These are phyloP conservation scores for Pelecanus crispus DNA, from an alignment of 2,113 vertebrate species.

Conservation along the genomic window DNA sequence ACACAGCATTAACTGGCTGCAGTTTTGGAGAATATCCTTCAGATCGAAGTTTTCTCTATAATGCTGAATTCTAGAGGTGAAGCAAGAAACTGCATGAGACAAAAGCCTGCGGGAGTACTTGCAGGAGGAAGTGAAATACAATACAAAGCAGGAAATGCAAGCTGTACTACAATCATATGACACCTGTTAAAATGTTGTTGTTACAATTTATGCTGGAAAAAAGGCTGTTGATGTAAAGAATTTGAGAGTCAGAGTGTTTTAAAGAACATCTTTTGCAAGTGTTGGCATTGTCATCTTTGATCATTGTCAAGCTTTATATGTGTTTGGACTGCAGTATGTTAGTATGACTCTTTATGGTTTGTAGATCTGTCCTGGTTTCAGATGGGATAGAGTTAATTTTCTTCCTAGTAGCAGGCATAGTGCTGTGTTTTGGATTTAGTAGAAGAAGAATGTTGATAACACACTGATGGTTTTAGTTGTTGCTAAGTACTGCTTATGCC, in stretches of 20 bases:
- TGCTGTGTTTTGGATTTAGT: no score
- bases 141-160: neutral
- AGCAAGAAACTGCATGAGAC: neutral
- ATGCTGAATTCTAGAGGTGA: neutral
- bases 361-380: no score
- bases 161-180: accelerated
- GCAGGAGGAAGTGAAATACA: neutral
- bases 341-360: neutral
- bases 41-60: neutral
- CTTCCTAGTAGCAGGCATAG: no score
- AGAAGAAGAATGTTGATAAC: no score
- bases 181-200: neutral
- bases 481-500: no score
- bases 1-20: neutral
- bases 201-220: neutral
- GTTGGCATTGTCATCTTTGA: neutral
- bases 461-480: no score
- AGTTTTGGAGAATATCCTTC: neutral
- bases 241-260: neutral
- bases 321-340: neutral
- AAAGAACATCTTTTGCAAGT: neutral
- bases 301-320: neutral
- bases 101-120: neutral
- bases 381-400: no score
- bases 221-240: neutral